Conservation (phyloP, 2,888 invertebrate species). For the Macaria liturata region DNA sequence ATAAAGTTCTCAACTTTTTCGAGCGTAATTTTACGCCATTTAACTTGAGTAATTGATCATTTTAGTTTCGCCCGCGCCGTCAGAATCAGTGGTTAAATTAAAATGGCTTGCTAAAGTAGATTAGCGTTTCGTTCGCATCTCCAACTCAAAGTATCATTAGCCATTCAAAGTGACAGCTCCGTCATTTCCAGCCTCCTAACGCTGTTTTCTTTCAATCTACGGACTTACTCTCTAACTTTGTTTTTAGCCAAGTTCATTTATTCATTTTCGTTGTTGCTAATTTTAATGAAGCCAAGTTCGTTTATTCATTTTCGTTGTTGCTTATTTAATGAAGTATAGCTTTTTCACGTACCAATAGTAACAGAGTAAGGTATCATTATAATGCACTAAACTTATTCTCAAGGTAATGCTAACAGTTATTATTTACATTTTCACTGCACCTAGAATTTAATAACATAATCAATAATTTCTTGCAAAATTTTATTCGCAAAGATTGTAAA, state of each 20-base stretch:
- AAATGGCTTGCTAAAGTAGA: slow-evolving; percentile 9
- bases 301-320: slow-evolving; percentile 6
- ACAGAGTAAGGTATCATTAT: too few species aligned
- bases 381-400: too few species aligned
- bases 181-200: slow-evolving; percentile 15
- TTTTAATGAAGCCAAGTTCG: neutral
- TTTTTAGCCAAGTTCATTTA: slow-evolving; percentile 9
- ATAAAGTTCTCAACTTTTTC: too few species aligned
- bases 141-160: slow-evolving; percentile 16
- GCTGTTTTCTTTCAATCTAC: slow-evolving; percentile 21
- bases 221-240: slow-evolving; percentile 12
- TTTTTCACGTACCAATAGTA: neutral
- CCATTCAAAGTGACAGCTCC: slow-evolving; percentile 13
- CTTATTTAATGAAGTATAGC: neutral
- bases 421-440: too few species aligned
- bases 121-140: slow-evolving; percentile 8
- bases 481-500: too few species aligned
- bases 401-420: too few species aligned
- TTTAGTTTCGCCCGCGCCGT: neutral
- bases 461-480: too few species aligned
- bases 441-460: too few species aligned
- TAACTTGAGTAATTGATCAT: slow-evolving; percentile 7
- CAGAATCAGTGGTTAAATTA: slow-evolving; percentile 7
- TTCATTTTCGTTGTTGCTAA: slow-evolving; percentile 1
- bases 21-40: neutral